phyloP scores from a whole-genome alignment of 2,113 vertebrate species.

The Gobius niger region DNA sequence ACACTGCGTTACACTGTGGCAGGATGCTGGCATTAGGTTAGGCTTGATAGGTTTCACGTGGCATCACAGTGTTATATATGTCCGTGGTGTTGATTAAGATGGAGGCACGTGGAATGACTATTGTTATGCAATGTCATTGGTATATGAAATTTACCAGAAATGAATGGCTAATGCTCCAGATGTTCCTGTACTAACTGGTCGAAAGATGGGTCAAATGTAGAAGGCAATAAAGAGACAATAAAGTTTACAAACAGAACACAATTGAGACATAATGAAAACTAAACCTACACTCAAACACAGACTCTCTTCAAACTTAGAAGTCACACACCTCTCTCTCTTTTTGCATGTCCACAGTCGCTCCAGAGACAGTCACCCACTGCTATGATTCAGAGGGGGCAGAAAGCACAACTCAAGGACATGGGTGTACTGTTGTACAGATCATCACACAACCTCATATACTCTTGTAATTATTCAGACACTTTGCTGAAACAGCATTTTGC shows the following conservation, averaged over 20 bases:
- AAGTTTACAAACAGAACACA: no score
- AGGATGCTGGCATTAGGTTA: conserved; percentile 5
- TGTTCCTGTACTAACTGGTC: no score
- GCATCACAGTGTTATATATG: not conserved
- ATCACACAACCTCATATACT: conserved; percentile 31
- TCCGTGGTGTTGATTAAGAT: not conserved
- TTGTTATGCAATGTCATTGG: no score
- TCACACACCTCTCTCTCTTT: not conserved
- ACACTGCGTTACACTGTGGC: conserved; percentile 32
- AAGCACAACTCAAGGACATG: not conserved
- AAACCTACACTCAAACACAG: not conserved
- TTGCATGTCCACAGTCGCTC: not conserved
- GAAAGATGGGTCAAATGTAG: no score
- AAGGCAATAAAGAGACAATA: no score
- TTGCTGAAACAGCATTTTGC: conserved; percentile 23
- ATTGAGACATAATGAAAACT: not conserved
- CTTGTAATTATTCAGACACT: conserved; percentile 23
- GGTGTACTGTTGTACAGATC: conserved; percentile 25
- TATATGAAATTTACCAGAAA: no score
- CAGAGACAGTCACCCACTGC: not conserved
- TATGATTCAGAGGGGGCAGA: not conserved
- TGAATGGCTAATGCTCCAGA: no score
- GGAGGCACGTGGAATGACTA: no score
- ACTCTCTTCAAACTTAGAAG: not conserved
- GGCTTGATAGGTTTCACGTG: not conserved